Base-by-base conservation (phyloP, 2,888 invertebrate species). In the Oscheius myriophilus region DNA sequence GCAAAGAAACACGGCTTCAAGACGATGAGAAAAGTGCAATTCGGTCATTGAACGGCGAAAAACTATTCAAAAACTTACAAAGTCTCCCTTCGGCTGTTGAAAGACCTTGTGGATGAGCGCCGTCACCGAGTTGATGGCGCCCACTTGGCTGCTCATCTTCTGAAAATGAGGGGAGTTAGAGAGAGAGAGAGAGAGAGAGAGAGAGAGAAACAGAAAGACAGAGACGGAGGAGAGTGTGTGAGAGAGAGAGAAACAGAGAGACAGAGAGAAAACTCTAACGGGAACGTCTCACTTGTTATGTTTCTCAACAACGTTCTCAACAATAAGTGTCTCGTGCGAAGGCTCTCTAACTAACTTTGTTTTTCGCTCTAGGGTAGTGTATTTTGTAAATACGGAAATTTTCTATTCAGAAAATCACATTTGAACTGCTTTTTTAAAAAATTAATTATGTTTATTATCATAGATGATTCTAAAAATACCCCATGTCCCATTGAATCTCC, bases 41-140 rank as follows among this genome's bases (percentile, higher is more conserved):
- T 23, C 49, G 49, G 33, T 33, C 33, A 33, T 33, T 33, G 33
- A 33, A 33, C 33, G 9, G 33, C 33, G 9, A 33, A 33, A 25
- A 55, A 25, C 2, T 16, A 41, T n/a, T n/a, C 33, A 51, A 25
- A 11, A 66, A 78, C 84, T 79, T 55, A 84, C 84, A 72, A 85
- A 77, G 71, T 85, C 85, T 68, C 85, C 85, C 63, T 83, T 85
- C 21, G 85, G 85, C 68, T 85, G 85, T 39, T 78, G 78, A 67
- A 85, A 85, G n/a, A 82, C 77, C 68, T 80, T 82, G 66, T 77
- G 73, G 57, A 85, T 83, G 53, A 85, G 71, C 61, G 73, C 76
- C 59, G 82, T 85, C 52, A 84, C 82, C 67, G 80, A 73, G 68
- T 73, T 75, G 75, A 85, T 83, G 57, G 84, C 83, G 45, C 84